Conservation (phyloP, 2,888 invertebrate genomes). For the Hypercompe scribonia region DNA sequence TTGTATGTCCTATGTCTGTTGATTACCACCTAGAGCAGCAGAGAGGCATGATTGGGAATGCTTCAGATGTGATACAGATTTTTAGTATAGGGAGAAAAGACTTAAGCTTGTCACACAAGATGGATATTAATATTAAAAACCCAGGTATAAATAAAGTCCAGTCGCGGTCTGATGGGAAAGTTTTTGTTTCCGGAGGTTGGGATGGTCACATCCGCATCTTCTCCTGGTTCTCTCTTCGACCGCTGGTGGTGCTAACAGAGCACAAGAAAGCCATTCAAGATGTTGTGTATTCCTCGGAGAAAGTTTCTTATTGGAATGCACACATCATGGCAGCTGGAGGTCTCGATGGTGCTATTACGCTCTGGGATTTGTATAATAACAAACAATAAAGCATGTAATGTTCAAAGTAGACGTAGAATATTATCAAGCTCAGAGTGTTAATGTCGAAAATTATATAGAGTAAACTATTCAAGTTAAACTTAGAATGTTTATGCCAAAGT, state of each 20-base stretch:
- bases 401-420: slow-evolving; percentile 47
- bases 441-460: slow-evolving; percentile 35
- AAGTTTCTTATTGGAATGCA: slow-evolving; percentile 90
- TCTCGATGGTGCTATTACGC: slow-evolving; percentile 91
- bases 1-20: slow-evolving; percentile 90
- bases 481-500: slow-evolving; percentile 45
- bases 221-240: slow-evolving; percentile 91
- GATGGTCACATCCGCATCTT: slow-evolving; percentile 91
- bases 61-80: slow-evolving; percentile 88
- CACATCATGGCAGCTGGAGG: slow-evolving; percentile 92
- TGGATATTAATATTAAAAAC: slow-evolving; percentile 90
- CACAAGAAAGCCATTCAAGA: slow-evolving; percentile 91
- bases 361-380: slow-evolving; percentile 92
- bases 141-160: slow-evolving; percentile 90
- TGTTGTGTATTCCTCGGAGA: slow-evolving; percentile 89
- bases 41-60: slow-evolving; percentile 89
- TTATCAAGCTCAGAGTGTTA: slow-evolving; percentile 42
- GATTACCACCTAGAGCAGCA: slow-evolving; percentile 89
- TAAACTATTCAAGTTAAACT: slow-evolving; percentile 35
- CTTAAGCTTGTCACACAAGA: slow-evolving; percentile 85
- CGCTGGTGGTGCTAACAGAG: slow-evolving; percentile 90
- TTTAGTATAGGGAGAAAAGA: slow-evolving; percentile 86
- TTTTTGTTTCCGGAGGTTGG: slow-evolving; percentile 92
- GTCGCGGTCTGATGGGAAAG: slow-evolving; percentile 90
- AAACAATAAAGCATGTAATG: slow-evolving; percentile 67